These are phyloP conservation scores for Drosophila kikkawai DNA, from an alignment of 1,140 invertebrate species.

Conservation along the genomic window DNA sequence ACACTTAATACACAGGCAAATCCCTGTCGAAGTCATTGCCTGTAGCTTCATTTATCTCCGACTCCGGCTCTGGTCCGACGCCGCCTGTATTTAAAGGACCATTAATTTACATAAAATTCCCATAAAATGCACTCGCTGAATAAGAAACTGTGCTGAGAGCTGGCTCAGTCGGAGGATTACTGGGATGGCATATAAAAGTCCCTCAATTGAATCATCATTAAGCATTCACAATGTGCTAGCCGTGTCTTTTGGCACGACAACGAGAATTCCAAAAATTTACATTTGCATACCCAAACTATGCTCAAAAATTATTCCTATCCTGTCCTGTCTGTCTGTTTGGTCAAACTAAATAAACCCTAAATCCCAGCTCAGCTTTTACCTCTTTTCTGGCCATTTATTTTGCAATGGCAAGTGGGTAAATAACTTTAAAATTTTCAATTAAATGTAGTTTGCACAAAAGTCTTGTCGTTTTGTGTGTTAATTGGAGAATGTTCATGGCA, in stretches of 20 bases:
- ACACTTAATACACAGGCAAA: slow-evolving; percentile 41
- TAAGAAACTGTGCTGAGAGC: slow-evolving; percentile 28
- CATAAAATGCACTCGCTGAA: slow-evolving; percentile 34
- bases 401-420: slow-evolving; percentile 14
- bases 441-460: slow-evolving; percentile 26
- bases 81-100: slow-evolving; percentile 43
- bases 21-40: slow-evolving; percentile 11
- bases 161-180: slow-evolving; percentile 35
- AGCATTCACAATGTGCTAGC: slow-evolving; percentile 29
- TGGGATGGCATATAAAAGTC: slow-evolving; percentile 12
- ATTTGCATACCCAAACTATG: slow-evolving; percentile 50
- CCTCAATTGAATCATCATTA: slow-evolving; percentile 63
- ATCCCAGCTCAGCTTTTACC: slow-evolving; percentile 1
- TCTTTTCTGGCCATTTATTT: slow-evolving; percentile 12
- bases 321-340: slow-evolving; percentile 17
- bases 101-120: slow-evolving; percentile 64
- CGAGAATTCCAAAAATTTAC: slow-evolving; percentile 22
- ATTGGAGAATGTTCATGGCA: slow-evolving; percentile 48
- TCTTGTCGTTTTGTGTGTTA: slow-evolving; percentile 8
- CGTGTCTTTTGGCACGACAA: slow-evolving; percentile 1
- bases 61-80: not conserved
- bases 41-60: slow-evolving; percentile 21
- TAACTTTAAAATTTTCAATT: slow-evolving; percentile 58
- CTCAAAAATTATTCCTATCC: slow-evolving; percentile 23
- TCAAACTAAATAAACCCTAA: slow-evolving; percentile 41